phyloP scores from a whole-genome alignment of 2,113 vertebrate genomes.

The Prionailurus viverrinus region DNA sequence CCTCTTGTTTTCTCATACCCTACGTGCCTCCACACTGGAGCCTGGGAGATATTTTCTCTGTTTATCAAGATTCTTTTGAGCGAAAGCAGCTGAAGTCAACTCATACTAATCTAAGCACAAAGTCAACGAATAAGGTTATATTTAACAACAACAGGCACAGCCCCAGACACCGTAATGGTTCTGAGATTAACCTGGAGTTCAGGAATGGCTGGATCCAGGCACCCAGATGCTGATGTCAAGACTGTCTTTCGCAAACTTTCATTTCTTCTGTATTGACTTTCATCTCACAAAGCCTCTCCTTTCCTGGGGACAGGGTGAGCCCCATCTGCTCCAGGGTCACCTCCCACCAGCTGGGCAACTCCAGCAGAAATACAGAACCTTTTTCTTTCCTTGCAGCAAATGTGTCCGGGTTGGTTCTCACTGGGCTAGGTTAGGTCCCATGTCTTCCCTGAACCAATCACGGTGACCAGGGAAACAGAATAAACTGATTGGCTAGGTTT shows the following conservation, averaged over 20 bases:
- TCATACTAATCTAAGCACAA: background rate
- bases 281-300: background rate
- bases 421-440: background rate
- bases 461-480: background rate
- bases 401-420: background rate
- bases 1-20: background rate
- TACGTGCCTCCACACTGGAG: background rate
- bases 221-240: background rate
- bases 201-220: background rate
- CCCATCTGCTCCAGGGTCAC: background rate
- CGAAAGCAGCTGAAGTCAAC: conserved; percentile 18
- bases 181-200: background rate
- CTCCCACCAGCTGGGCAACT: background rate
- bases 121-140: background rate
- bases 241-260: background rate
- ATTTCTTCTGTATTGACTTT: background rate
- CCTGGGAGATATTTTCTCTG: background rate
- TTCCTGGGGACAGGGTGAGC: background rate
- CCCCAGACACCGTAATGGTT: background rate
- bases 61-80: background rate
- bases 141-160: background rate
- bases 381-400: background rate
- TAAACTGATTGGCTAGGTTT: background rate
- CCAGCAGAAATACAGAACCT: background rate
- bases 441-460: background rate